Percentiles rank a stretch among this genome's conserved stretches.
Evolutionary conservation across 2,888 invertebrate species (phyloP).

Genomic region (Leptinotarsa peninsularis): DNA sequence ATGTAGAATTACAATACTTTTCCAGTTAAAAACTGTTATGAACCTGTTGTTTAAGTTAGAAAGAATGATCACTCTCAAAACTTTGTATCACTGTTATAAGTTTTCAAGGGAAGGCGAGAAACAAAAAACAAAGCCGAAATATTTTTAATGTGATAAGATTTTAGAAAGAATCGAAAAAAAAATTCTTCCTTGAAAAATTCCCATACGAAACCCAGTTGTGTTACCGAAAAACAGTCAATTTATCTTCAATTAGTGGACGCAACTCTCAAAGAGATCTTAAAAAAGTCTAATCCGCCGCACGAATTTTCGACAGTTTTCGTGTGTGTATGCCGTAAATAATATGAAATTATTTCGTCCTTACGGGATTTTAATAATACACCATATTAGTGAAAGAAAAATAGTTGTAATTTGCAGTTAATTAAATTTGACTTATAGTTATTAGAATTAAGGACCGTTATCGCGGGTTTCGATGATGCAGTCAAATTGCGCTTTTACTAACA

Average conservation of each 20-base stretch:
- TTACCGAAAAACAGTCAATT: not conserved
- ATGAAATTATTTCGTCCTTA: slow-evolving; percentile 9
- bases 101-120: no score
- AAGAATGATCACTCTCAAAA: no score
- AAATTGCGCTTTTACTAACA: not conserved
- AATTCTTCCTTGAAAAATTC: not conserved
- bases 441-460: slow-evolving; percentile 27
- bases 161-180: no score
- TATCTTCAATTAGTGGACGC: not conserved
- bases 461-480: slow-evolving; percentile 2
- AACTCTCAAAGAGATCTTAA: not conserved
- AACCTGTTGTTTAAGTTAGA: no score
- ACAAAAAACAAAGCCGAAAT: no score
- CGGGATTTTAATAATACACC: slow-evolving; percentile 17
- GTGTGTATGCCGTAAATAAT: slow-evolving; percentile 13
- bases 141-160: no score
- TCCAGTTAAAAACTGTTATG: no score
- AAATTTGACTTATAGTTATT: slow-evolving; percentile 37
- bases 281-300: not conserved
- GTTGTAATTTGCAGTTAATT: slow-evolving; percentile 35
- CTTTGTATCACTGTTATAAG: no score
- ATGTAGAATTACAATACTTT: no score
- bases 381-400: slow-evolving; percentile 27
- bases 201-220: not conserved
- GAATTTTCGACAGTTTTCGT: slow-evolving; percentile 15